Percentiles rank a stretch among this genome's conserved stretches.
phyloP scores from a whole-genome alignment of 2,888 invertebrate genomes.

The Drosophila ustulata region DNA sequence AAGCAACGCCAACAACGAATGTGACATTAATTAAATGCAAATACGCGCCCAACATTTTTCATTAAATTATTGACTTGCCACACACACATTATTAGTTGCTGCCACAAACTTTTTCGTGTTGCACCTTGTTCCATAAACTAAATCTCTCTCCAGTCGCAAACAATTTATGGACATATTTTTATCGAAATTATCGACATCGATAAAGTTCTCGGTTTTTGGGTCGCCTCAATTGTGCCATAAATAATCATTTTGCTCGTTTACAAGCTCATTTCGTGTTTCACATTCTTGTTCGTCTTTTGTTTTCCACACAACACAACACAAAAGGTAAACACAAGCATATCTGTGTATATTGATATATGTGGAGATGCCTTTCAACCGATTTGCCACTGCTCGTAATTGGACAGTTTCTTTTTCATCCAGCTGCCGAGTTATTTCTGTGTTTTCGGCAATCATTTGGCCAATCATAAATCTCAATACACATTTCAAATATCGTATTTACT shows the following conservation, averaged over 20 bases:
- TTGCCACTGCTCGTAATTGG: no score
- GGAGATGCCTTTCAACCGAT: no score
- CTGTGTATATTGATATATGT: no score
- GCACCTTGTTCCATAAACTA: conserved; percentile 35
- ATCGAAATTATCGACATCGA: conserved; percentile 52
- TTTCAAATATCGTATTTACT: no score
- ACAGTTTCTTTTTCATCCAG: no score
- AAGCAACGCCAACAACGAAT: conserved; percentile 52
- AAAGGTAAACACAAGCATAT: no score
- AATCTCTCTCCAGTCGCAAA: conserved; percentile 2
- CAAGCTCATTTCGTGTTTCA: conserved; percentile 45
- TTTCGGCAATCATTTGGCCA: no score
- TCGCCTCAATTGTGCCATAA: no score
- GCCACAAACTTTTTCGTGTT: conserved; percentile 7
- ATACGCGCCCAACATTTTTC: conserved; percentile 59
- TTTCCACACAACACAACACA: not conserved
- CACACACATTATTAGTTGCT: no score
- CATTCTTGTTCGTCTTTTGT: conserved; percentile 12
- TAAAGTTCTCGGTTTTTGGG: conserved; percentile 32
- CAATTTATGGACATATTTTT: conserved; percentile 32
- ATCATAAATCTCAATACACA: no score
- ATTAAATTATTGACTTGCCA: not conserved
- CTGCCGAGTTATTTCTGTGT: no score
- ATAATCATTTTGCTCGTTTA: conserved; percentile 48
- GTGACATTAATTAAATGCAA: conserved; percentile 78